Conservation (phyloP, 2,797 vertebrate genomes). For the Neosilurus hyrtlii region DNA sequence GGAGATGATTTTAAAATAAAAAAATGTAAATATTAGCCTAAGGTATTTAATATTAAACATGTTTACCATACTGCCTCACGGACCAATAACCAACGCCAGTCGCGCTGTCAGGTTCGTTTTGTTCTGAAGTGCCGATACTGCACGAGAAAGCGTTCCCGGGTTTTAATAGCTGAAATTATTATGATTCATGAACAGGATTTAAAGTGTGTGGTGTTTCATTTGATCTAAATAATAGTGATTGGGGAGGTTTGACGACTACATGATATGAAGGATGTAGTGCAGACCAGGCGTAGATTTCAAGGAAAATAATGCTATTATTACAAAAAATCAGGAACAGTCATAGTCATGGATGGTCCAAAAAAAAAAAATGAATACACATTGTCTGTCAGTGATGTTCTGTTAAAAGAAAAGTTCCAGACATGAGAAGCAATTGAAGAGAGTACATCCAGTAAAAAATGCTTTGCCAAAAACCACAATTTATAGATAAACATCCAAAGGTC, state of each 20-base stretch:
- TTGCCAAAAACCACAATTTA: constrained; percentile 1
- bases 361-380: background rate
- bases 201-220: background rate
- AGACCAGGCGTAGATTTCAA: background rate
- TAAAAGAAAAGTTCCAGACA: constrained; percentile 4
- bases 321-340: background rate
- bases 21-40: background rate
- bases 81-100: background rate
- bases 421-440: background rate
- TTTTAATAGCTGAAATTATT: background rate
- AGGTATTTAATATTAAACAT: background rate
- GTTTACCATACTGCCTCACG: background rate
- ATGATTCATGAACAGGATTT: background rate
- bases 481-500: background rate
- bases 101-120: background rate
- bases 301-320: background rate
- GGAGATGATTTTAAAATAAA: background rate
- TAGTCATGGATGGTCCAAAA: background rate
- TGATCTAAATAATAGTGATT: background rate
- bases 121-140: background rate
- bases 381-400: constrained; percentile 9
- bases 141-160: background rate
- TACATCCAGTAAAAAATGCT: background rate
- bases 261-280: background rate
- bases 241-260: background rate